Percentiles rank a stretch among this genome's conserved stretches.
Evolutionary conservation across 92 coral and sea anemone species (phyloP).

Genomic region (Epizoanthus ramosus): DNA sequence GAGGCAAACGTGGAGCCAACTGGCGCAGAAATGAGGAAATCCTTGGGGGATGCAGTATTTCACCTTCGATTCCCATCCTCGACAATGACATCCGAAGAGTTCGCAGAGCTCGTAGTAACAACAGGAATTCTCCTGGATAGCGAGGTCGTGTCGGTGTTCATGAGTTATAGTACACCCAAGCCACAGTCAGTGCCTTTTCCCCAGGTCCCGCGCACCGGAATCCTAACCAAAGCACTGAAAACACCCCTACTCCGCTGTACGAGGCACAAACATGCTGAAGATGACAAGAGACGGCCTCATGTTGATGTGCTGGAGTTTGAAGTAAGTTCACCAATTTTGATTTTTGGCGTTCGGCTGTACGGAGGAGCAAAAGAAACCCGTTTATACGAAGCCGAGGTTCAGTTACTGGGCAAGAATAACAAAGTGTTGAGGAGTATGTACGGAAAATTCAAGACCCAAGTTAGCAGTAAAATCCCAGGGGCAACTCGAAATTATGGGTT

Average conservation of each 20-base stretch:
- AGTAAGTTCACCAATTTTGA: conserved; percentile 38
- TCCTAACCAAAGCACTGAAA: conserved; percentile 31
- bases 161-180: conserved; percentile 46
- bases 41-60: conserved; percentile 36
- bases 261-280: conserved; percentile 32
- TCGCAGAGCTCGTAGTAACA: conserved; percentile 56
- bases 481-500: conserved; percentile 33
- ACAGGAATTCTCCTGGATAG: conserved; percentile 51
- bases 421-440: conserved; percentile 3
- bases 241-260: conserved; percentile 50
- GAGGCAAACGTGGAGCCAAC: conserved; percentile 27
- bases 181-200: conserved; percentile 44
- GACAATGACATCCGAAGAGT: conserved; percentile 52
- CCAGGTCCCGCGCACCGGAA: conserved; percentile 51
- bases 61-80: conserved; percentile 46
- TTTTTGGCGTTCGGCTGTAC: conserved; percentile 59
- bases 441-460: conserved; percentile 32
- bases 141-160: conserved; percentile 57
- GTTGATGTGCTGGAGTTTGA: conserved; percentile 47
- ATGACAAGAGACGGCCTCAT: conserved; percentile 36
- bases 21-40: conserved; percentile 33
- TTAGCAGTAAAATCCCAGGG: conserved; percentile 32
- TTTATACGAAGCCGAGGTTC: conserved; percentile 44
- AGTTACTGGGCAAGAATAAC: conserved; percentile 18
- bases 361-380: conserved; percentile 50